Evolutionary conservation across 2,888 invertebrate species (phyloP).

Genomic region (Cephus pulcher): DNA sequence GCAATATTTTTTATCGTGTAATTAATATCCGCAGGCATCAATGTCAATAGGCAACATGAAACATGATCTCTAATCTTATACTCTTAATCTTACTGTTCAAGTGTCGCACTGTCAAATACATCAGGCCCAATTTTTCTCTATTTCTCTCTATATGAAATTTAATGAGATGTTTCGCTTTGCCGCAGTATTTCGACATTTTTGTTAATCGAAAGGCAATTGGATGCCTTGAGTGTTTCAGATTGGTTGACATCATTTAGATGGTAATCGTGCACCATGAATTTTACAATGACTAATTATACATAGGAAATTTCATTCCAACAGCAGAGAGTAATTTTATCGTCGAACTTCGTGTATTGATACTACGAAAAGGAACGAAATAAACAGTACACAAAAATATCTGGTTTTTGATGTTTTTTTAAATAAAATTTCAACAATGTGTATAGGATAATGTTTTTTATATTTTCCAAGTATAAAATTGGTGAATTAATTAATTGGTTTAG

Average conservation of each 20-base stretch:
- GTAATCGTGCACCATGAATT: not conserved
- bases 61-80: not conserved
- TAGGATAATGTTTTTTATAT: not conserved
- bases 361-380: not conserved
- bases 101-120: not conserved
- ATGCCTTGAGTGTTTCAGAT: not conserved
- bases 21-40: not conserved
- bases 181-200: not conserved
- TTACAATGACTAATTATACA: not conserved
- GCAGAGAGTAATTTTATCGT: not conserved
- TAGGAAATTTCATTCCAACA: conserved; percentile 1
- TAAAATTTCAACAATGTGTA: not conserved
- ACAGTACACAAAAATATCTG: not conserved
- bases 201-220: not conserved
- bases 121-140: not conserved
- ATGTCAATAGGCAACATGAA: not conserved
- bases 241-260: not conserved
- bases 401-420: not conserved
- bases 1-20: not conserved
- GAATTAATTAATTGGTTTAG: not conserved
- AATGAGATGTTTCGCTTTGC: not conserved
- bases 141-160: not conserved
- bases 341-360: not conserved
- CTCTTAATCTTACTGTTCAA: not conserved
- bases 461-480: not conserved